These are phyloP conservation scores for Torymus texanus DNA, from an alignment of 2,888 invertebrate genomes.

Conservation along the genomic window DNA sequence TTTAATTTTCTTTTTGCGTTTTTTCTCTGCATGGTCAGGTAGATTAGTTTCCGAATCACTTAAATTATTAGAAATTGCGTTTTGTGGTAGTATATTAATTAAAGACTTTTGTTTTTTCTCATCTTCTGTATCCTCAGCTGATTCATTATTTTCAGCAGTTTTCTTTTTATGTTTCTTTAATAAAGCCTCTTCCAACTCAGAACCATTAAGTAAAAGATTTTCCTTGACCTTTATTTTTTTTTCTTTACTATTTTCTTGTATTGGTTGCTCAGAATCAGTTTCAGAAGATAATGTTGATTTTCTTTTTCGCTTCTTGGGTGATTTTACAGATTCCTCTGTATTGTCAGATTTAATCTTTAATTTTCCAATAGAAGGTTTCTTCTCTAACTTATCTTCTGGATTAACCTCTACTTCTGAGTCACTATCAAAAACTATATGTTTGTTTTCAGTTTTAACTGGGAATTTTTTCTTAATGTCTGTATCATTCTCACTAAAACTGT, in stretches of 20 bases:
- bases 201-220: neutral
- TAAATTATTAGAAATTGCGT: neutral
- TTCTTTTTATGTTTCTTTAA: conserved; percentile 14
- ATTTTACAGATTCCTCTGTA: conserved; percentile 6
- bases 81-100: neutral
- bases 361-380: conserved; percentile 18
- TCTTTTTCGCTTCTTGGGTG: conserved; percentile 34
- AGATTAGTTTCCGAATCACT: conserved; percentile 13
- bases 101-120: no score
- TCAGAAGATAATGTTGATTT: conserved; percentile 9
- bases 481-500: neutral
- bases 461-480: conserved; percentile 16
- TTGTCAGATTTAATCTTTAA: conserved; percentile 26
- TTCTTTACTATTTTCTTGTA: conserved; percentile 1
- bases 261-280: conserved; percentile 20
- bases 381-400: conserved; percentile 10
- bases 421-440: conserved; percentile 44
- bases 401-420: conserved; percentile 45
- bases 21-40: conserved; percentile 28
- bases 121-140: neutral
- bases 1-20: conserved; percentile 46
- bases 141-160: neutral
- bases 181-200: neutral
- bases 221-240: neutral
- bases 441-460: conserved; percentile 40